Evolutionary conservation across 2,888 invertebrate species (phyloP), one percentile per base, ranked within the genome.

Genomic region (Drosophila mimica): DNA sequence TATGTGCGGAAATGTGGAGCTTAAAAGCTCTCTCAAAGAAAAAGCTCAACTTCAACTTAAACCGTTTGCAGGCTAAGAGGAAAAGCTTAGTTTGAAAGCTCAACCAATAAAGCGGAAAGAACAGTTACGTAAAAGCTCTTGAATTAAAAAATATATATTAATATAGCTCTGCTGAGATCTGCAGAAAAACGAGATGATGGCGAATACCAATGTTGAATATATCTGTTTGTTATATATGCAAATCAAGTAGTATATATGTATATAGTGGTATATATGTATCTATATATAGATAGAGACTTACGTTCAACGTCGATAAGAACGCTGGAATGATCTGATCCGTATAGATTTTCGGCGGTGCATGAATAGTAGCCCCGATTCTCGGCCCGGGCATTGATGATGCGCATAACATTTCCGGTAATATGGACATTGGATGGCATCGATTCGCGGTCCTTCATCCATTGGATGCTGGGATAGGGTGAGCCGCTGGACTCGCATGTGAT

Each of bases 241-340:
- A 40, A 31, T 33, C n/a, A 51, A 25, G 25, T 46, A 46, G 15
- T 46, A n/a, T n/a, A n/a, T n/a, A n/a, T n/a, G n/a, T n/a, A n/a
- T n/a, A n/a, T n/a, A n/a, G n/a, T n/a, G n/a, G n/a, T n/a, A n/a
- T n/a, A n/a, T n/a, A n/a, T n/a, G n/a, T n/a, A n/a, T n/a, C n/a
- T n/a, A n/a, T n/a, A n/a, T n/a, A n/a, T n/a, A n/a, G n/a, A n/a
- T n/a, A n/a, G n/a, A 17, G 17, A 92, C 96, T 95, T 93, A 97
- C 98, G 95, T 94, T 98, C 97, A 74, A 99, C 96, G 91, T 97
- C 97, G 57, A 99, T 94, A 79, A 95, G 94, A 0, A 96, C 95
- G 66, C 96, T 96, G 30, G 95, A 95, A 88, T 96, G 95, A 40
- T 95, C 95, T 8, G 93, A 91, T 17, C 95, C 95, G 8, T 94